Conservation (phyloP, 2,888 invertebrate species). For the Mythimna impura region DNA sequence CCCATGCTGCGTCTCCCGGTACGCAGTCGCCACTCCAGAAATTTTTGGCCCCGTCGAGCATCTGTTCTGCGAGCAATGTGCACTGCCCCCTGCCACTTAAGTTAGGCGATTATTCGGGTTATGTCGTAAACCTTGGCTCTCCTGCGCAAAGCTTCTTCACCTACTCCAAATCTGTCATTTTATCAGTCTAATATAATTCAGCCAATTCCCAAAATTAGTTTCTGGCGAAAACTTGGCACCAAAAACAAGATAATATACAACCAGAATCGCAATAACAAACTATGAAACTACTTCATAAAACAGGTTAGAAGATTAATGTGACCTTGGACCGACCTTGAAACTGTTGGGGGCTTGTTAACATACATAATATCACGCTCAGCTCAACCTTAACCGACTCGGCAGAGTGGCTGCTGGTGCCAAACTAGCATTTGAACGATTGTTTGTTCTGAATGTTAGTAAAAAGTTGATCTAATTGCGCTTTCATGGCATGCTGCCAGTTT, state of each 20-base stretch:
- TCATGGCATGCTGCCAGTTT: conserved; percentile 45
- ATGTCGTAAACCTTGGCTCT: too few relatives aligned
- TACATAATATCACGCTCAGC: conserved; percentile 24
- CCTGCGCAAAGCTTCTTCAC: too few relatives aligned
- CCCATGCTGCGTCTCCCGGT: too few relatives aligned
- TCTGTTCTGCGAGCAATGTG: too few relatives aligned
- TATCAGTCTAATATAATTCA: neutral
- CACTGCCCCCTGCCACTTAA: too few relatives aligned
- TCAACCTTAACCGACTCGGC: conserved; percentile 6
- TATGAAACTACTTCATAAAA: conserved; percentile 31
- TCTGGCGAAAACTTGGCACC: neutral
- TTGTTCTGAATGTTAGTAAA: conserved; percentile 23
- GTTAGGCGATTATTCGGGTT: too few relatives aligned
- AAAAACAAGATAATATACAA: conserved; percentile 9
- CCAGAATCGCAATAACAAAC: conserved; percentile 15
- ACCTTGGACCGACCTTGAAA: conserved; percentile 41
- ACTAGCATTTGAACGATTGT: conserved; percentile 21
- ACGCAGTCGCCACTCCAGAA: too few relatives aligned
- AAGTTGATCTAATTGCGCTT: conserved; percentile 35
- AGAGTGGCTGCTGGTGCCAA: conserved; percentile 8
- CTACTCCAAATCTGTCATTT: neutral
- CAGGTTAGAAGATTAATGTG: conserved; percentile 31
- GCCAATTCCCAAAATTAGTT: neutral
- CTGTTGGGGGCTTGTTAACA: conserved; percentile 27
- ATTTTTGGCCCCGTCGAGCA: too few relatives aligned